Percentiles rank a stretch among this genome's conserved stretches.
These are phyloP conservation scores for Xenopus borealis DNA, from an alignment of 2,113 vertebrate genomes.

Conservation along the genomic window DNA sequence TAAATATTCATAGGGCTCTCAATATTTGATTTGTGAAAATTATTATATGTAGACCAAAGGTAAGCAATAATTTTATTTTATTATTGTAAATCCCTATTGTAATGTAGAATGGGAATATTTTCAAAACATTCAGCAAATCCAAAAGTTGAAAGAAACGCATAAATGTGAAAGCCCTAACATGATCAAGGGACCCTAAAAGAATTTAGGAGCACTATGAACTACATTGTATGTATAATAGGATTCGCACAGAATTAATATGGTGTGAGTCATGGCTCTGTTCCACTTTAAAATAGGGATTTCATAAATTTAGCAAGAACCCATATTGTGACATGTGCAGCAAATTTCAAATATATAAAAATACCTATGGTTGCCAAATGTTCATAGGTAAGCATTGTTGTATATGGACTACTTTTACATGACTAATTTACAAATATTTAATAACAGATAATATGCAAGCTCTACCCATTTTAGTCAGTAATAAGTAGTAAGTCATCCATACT, in stretches of 20 bases:
- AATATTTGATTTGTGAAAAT: not conserved
- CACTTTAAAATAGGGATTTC: slow-evolving; percentile 65
- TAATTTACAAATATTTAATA: no score
- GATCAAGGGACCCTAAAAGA: slow-evolving; percentile 72
- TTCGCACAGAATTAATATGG: slow-evolving; percentile 64
- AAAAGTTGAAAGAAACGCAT: slow-evolving; percentile 52
- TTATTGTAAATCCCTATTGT: not conserved
- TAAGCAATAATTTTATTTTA: not conserved
- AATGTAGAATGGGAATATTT: not conserved
- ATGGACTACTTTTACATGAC: no score
- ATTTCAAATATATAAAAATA: no score
- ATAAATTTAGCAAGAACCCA: slow-evolving; percentile 49
- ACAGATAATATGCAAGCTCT: no score
- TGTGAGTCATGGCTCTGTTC: slow-evolving; percentile 55
- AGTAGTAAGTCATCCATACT: no score
- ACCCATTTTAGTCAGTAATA: no score
- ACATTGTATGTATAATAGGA: slow-evolving; percentile 65
- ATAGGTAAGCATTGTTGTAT: no score
- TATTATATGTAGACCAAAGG: not conserved
- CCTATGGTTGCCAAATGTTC: no score
- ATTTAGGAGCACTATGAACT: slow-evolving; percentile 63
- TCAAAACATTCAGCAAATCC: not conserved
- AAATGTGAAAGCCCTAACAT: slow-evolving; percentile 63
- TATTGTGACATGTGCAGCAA: no score
- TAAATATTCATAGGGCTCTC: no score